These are phyloP conservation scores for Agrochola lota DNA, from an alignment of 2,888 invertebrate species.

Conservation along the genomic window DNA sequence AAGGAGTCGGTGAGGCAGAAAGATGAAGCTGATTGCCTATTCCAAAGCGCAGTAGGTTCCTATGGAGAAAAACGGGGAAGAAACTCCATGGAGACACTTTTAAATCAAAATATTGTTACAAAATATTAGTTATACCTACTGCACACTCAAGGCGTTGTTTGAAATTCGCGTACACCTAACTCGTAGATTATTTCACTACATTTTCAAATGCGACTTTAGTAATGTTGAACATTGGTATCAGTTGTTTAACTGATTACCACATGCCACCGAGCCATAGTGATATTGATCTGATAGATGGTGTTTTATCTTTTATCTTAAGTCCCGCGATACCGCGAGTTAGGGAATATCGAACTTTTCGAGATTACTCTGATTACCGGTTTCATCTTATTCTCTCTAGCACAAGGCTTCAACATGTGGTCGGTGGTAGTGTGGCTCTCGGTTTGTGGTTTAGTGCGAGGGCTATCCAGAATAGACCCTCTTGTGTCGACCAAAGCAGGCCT, in stretches of 20 bases:
- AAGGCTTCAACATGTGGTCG: slow-evolving; percentile 12
- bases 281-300: background rate
- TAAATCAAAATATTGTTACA: no score
- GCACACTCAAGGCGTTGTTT: no score
- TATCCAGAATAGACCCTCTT: slow-evolving; percentile 30
- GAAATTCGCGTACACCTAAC: no score
- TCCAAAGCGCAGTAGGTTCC: no score
- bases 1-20: no score
- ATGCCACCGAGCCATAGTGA: background rate
- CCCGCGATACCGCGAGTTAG: background rate
- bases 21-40: no score
- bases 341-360: background rate
- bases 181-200: no score
- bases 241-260: background rate
- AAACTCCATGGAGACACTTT: no score
- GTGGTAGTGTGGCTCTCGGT: slow-evolving; percentile 16
- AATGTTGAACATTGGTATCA: no score
- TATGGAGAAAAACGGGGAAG: no score
- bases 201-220: no score
- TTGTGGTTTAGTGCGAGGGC: slow-evolving; percentile 17
- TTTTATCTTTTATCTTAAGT: slow-evolving; percentile 36
- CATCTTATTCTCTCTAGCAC: background rate
- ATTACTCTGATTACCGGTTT: slow-evolving; percentile 1
- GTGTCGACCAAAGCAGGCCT: slow-evolving; percentile 29
- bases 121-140: no score